Percentiles rank a stretch among this genome's conserved stretches.
phyloP scores from a whole-genome alignment of 2,888 invertebrate species.

The Teleogryllus oceanicus region DNA sequence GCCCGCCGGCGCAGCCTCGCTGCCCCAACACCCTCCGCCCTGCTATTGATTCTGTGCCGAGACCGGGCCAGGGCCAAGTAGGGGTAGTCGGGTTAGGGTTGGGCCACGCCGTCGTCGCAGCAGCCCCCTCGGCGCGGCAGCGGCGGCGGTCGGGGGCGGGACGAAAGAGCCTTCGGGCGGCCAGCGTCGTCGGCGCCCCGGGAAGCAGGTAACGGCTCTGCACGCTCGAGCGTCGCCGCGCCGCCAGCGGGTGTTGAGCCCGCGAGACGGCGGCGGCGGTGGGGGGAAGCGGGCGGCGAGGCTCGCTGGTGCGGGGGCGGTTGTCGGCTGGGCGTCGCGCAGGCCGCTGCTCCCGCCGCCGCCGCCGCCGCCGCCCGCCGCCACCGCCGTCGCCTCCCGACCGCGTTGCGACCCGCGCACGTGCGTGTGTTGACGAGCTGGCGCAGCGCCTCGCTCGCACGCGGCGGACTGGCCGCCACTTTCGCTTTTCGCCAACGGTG shows the following conservation, averaged over 20 bases:
- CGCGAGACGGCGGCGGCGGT: background rate
- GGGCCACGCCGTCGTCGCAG: background rate
- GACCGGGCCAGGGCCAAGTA: constrained; percentile 27
- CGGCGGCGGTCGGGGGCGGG: no score
- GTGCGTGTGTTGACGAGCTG: no score
- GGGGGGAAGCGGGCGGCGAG: background rate
- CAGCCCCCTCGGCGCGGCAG: no score
- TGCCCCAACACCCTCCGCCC: background rate
- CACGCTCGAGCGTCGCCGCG: background rate
- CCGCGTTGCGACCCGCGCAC: no score
- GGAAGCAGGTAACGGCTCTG: no score
- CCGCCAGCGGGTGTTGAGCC: background rate
- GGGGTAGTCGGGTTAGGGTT: constrained; percentile 28
- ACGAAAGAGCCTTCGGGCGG: no score
- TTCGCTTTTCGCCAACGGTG: background rate
- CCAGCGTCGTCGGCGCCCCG: no score
- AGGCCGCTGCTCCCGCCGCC: background rate
- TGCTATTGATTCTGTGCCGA: constrained; percentile 26
- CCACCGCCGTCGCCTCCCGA: no score
- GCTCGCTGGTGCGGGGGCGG: background rate
- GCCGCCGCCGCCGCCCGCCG: no score
- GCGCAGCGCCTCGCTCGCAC: background rate
- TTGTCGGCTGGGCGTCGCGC: background rate
- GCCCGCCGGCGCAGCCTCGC: no score
- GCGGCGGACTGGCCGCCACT: background rate